Percentiles rank a stretch among this genome's conserved stretches.
Conservation (phyloP, 2,888 invertebrate species). For the Eupeodes luniger region DNA sequence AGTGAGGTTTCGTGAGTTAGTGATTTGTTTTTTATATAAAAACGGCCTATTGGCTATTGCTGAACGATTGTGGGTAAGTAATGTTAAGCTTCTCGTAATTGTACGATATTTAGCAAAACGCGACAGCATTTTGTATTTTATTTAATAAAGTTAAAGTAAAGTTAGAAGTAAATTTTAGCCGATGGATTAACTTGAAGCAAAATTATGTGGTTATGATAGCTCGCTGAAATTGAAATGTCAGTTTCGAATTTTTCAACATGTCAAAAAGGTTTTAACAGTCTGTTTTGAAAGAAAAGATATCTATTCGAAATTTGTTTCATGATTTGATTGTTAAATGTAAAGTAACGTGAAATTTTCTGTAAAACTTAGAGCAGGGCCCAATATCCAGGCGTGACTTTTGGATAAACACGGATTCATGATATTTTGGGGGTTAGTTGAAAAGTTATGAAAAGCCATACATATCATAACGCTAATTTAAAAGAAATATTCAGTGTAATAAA, state of each 20-base stretch:
- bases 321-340: too few species aligned
- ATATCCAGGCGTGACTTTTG: too few species aligned
- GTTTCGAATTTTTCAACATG: neutral
- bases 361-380: too few species aligned
- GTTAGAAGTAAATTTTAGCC: neutral
- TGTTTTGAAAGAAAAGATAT: neutral
- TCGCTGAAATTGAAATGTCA: neutral
- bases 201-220: conserved; percentile 29
- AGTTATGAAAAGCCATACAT: too few species aligned
- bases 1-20: conserved; percentile 36
- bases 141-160: neutral
- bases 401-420: too few species aligned
- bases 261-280: neutral
- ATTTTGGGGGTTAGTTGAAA: too few species aligned
- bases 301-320: too few species aligned
- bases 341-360: too few species aligned
- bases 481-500: too few species aligned
- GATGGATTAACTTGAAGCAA: neutral
- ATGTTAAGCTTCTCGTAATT: conserved; percentile 44
- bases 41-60: conserved; percentile 11
- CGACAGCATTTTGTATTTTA: conserved; percentile 76
- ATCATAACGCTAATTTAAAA: too few species aligned
- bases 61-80: conserved; percentile 44
- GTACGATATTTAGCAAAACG: conserved; percentile 73
- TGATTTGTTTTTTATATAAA: conserved; percentile 28